phyloP scores from a whole-genome alignment of 1,140 invertebrate genomes.

The Andricus grossulariae region DNA sequence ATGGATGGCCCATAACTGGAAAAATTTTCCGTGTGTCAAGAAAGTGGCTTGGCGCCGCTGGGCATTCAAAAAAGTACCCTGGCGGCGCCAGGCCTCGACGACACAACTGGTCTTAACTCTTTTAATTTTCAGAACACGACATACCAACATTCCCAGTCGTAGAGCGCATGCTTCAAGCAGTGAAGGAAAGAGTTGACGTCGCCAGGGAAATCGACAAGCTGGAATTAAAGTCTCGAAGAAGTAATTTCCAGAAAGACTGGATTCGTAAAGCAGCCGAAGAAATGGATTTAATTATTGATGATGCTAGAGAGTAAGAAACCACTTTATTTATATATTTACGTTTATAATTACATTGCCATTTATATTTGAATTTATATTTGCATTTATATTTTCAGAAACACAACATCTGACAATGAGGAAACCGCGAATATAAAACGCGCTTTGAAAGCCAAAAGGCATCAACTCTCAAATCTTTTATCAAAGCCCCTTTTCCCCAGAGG shows the following conservation, averaged over 20 bases:
- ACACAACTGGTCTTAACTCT: too few species aligned
- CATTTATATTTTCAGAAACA: conserved; percentile 56
- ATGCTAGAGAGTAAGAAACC: conserved; percentile 69
- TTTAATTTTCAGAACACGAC: conserved; percentile 81
- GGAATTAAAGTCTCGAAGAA: conserved; percentile 82
- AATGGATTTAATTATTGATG: conserved; percentile 91
- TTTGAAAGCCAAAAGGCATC: conserved; percentile 77
- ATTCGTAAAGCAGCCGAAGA: conserved; percentile 88
- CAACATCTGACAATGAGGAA: conserved; percentile 69
- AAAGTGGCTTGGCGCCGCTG: too few species aligned
- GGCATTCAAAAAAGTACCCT: too few species aligned
- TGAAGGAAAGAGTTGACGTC: conserved; percentile 84
- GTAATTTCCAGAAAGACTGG: conserved; percentile 86
- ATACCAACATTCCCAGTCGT: conserved; percentile 89
- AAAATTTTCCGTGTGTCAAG: too few species aligned
- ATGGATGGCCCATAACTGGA: too few species aligned
- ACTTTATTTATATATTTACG: conserved; percentile 36
- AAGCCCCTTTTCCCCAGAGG: conserved; percentile 81
- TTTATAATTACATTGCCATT: background rate
- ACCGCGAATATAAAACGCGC: conserved; percentile 64
- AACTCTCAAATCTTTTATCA: conserved; percentile 78
- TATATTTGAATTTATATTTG: conserved; percentile 29
- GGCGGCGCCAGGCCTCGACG: too few species aligned
- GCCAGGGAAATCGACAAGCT: conserved; percentile 88
- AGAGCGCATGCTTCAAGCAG: conserved; percentile 79